A percentile compares a stretch with the other conserved stretches of the same genome.
These are phyloP conservation scores for Drosophila quasianomalipes DNA, from an alignment of 2,888 invertebrate species.

Conservation along the genomic window DNA sequence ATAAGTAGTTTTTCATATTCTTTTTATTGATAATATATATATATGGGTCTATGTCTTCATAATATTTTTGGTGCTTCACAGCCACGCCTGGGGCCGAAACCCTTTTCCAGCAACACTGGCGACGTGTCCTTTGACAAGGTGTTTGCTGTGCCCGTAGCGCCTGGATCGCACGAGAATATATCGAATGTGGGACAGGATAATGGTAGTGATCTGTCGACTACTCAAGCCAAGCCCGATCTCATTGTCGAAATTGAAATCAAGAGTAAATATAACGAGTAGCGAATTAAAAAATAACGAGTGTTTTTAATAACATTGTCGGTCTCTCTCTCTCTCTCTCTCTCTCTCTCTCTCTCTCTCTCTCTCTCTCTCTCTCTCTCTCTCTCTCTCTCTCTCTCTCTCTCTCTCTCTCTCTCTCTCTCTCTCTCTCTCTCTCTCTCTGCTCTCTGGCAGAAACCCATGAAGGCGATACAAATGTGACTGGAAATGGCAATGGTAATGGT, in stretches of 20 bases:
- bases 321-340: background rate
- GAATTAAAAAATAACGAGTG: background rate
- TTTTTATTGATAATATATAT: background rate
- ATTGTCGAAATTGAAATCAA: conserved; percentile 86
- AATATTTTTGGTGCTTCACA: conserved; percentile 83
- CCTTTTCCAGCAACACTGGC: conserved; percentile 92
- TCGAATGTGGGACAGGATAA: conserved; percentile 66
- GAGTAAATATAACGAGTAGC: conserved; percentile 83
- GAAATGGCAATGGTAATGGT: conserved; percentile 86
- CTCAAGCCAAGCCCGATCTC: conserved; percentile 78
- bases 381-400: background rate
- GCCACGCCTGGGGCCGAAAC: conserved; percentile 94
- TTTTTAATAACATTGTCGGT: background rate
- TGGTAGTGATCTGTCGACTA: conserved; percentile 37
- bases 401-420: background rate
- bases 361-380: background rate
- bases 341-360: background rate
- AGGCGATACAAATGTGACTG: conserved; percentile 40
- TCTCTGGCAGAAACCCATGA: conserved; percentile 53
- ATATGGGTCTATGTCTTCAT: background rate
- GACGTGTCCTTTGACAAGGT: conserved; percentile 93
- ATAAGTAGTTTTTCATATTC: background rate
- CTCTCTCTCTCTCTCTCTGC: background rate
- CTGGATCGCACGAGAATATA: conserved; percentile 86
- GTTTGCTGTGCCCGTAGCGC: conserved; percentile 92